These are phyloP conservation scores for Drosophila emarginata DNA, from an alignment of 2,888 invertebrate species.

Conservation along the genomic window DNA sequence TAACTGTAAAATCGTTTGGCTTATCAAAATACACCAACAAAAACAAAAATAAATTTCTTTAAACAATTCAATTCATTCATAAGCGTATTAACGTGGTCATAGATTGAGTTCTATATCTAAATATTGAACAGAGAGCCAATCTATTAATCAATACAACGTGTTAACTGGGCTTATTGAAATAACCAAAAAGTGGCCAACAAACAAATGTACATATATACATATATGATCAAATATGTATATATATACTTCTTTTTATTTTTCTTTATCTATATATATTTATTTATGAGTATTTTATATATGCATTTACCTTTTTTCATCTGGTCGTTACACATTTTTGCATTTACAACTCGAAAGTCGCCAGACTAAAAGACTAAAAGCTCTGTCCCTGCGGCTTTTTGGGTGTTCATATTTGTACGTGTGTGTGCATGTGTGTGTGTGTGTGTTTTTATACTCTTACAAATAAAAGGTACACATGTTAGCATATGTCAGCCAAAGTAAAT, in stretches of 20 bases:
- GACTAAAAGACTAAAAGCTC: constrained; percentile 19
- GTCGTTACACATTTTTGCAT: constrained; percentile 41
- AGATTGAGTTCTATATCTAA: not conserved
- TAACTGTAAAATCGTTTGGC: not conserved
- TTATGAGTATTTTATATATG: not conserved
- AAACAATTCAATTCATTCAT: constrained; percentile 3
- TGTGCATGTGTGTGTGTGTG: too few species aligned
- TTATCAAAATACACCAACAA: not conserved
- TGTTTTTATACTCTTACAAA: too few species aligned
- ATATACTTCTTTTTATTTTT: not conserved
- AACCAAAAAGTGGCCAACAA: not conserved
- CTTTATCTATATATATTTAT: not conserved
- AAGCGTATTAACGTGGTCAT: not conserved
- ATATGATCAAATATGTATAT: not conserved
- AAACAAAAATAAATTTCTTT: not conserved
- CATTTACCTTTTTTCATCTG: not conserved
- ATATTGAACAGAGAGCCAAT: not conserved
- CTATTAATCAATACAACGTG: constrained; percentile 5
- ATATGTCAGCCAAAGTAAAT: too few species aligned
- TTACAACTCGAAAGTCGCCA: constrained; percentile 25
- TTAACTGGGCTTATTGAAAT: constrained; percentile 1
- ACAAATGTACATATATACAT: not conserved
- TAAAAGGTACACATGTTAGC: too few species aligned
- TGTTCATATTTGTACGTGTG: not conserved
- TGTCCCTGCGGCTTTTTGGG: constrained; percentile 15